Percentiles rank a stretch among this genome's conserved stretches.
These are phyloP conservation scores for Aquatica leii DNA, from an alignment of 2,888 invertebrate species.

Conservation along the genomic window DNA sequence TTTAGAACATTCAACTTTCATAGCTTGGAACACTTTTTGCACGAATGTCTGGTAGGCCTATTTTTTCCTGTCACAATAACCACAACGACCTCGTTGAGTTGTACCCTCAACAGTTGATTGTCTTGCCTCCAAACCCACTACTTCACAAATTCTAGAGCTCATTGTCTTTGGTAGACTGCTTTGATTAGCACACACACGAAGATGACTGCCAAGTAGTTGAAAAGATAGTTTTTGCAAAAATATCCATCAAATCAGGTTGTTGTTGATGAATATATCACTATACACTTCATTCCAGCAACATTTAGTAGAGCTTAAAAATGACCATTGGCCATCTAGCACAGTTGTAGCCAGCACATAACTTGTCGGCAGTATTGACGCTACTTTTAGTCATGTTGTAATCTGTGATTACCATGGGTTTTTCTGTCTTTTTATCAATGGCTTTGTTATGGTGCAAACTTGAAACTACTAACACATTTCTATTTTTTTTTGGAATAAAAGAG, in stretches of 20 bases:
- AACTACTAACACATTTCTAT: not conserved
- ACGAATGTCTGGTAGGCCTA: too few species aligned
- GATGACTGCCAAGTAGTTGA: not conserved
- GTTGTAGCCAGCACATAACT: not conserved
- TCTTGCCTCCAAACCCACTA: too few species aligned
- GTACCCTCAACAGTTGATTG: too few species aligned
- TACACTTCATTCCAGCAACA: not conserved
- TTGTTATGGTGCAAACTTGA: not conserved
- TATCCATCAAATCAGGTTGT: not conserved
- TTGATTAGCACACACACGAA: not conserved
- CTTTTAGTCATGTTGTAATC: not conserved
- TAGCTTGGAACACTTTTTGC: too few species aligned
- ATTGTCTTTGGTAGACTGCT: too few species aligned
- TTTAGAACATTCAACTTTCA: too few species aligned
- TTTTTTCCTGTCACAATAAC: too few species aligned
- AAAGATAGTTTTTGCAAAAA: not conserved
- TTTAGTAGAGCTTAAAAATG: not conserved
- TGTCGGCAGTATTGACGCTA: not conserved
- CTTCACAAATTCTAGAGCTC: too few species aligned
- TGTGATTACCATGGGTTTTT: not conserved
- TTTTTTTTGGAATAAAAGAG: too few species aligned
- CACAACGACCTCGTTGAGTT: not conserved
- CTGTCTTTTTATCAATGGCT: not conserved
- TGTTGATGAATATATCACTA: not conserved
- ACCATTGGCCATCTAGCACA: not conserved